Evolutionary conservation across 2,797 vertebrate genomes (phyloP).

Genomic region (Lepus oiostolus): DNA sequence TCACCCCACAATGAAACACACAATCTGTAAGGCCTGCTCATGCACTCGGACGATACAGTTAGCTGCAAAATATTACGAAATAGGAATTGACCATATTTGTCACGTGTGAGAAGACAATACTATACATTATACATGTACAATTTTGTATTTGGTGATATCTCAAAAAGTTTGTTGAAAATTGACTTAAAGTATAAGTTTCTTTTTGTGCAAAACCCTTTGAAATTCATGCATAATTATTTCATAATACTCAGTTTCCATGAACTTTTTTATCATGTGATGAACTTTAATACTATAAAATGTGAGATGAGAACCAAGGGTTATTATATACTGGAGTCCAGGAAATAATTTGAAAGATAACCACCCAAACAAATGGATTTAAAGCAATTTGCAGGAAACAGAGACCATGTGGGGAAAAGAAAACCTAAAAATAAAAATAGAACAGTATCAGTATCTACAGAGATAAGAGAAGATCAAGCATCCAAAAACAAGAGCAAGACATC

Average conservation of each 20-base stretch:
- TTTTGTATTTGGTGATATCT: not conserved
- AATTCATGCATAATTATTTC: no score
- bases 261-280: no score
- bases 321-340: not conserved
- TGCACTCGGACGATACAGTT: not conserved
- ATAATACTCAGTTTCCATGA: no score
- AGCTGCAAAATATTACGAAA: not conserved
- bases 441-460: slow-evolving; percentile 24
- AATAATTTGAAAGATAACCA: not conserved
- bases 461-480: not conserved
- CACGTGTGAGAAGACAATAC: not conserved
- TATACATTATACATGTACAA: not conserved
- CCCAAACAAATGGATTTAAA: slow-evolving; percentile 24
- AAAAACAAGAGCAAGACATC: not conserved
- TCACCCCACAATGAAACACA: slow-evolving; percentile 2
- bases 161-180: no score
- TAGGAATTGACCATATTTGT: not conserved
- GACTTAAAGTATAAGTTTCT: no score
- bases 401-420: not conserved
- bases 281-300: slow-evolving; percentile 2
- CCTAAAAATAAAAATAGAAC: slow-evolving; percentile 25
- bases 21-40: not conserved
- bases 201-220: no score
- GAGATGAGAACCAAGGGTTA: not conserved
- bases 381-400: not conserved